A percentile compares a stretch with the other conserved stretches of the same genome.
Conservation (phyloP, 2,113 vertebrate genomes). For the Pongo pygmaeus region DNA sequence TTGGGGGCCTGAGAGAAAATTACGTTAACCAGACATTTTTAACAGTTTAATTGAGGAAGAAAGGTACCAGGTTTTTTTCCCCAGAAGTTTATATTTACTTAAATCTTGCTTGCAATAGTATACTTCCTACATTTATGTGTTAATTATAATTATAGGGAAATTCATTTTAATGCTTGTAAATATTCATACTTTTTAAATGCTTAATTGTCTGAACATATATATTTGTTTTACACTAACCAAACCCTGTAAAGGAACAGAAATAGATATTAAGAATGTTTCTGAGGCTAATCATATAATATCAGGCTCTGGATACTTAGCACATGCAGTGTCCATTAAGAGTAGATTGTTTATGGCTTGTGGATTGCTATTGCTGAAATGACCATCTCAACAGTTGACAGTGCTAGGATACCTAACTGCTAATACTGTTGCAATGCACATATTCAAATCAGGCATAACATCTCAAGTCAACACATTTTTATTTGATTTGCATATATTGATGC, state of each 20-base stretch:
- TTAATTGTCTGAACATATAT: not conserved
- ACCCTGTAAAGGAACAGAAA: conserved; percentile 3
- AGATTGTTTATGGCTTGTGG: not conserved
- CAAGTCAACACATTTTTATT: not conserved
- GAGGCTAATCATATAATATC: not conserved
- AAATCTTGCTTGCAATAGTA: not conserved
- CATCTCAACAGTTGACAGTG: not conserved
- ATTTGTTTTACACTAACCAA: conserved; percentile 22
- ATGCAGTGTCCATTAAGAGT: not conserved
- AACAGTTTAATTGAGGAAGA: not conserved
- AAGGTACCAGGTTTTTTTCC: not conserved
- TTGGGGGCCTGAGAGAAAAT: not conserved
- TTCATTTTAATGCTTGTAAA: not conserved
- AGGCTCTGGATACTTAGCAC: not conserved
- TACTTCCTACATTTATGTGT: not conserved
- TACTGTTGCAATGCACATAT: not conserved
- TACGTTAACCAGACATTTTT: not conserved
- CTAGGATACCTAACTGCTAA: not conserved
- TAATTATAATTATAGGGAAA: not conserved
- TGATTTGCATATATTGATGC: not conserved
- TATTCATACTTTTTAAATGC: not conserved
- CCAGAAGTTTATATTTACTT: conserved; percentile 31
- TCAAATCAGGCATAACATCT: not conserved
- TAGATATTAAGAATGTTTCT: not conserved
- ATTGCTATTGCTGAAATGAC: not conserved